A percentile compares a stretch with the other conserved stretches of the same genome.
Conservation (phyloP, 2,113 vertebrate genomes). For the Tapirus terrestris region DNA sequence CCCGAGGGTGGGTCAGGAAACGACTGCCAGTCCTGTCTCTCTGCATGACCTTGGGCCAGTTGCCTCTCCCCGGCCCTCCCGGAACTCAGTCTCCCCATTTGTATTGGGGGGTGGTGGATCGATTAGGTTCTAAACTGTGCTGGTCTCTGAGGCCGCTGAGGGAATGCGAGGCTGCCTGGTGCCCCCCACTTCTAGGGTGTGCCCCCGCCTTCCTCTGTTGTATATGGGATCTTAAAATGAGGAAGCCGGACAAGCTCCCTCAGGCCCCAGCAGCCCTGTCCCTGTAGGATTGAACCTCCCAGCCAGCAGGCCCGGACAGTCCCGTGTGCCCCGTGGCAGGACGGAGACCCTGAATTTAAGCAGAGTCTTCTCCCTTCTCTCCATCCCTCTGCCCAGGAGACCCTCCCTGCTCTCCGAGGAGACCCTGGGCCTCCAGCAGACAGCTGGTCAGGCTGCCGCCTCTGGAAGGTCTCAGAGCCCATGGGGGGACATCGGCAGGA, state of each 20-base stretch:
- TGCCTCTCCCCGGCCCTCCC: not conserved
- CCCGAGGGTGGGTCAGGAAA: not conserved
- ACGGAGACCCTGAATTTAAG: not conserved
- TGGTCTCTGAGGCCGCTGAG: not conserved
- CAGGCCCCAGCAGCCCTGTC: fast-evolving
- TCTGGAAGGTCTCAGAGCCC: not conserved
- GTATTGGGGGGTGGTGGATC: fast-evolving
- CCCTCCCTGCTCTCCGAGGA: fast-evolving
- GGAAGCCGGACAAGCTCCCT: fast-evolving
- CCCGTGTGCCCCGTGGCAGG: fast-evolving
- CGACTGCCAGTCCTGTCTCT: not conserved
- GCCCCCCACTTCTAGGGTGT: not conserved
- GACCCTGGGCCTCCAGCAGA: no score
- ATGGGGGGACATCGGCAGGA: no score
- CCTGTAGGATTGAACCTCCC: fast-evolving
- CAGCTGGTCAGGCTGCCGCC: not conserved
- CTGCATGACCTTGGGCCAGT: not conserved
- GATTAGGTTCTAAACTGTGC: not conserved
- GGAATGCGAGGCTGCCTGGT: not conserved
- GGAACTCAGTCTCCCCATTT: not conserved
- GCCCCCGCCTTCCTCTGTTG: not conserved
- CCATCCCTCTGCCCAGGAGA: not conserved
- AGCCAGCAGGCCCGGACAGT: fast-evolving
- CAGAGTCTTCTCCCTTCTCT: not conserved
- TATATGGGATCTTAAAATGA: not conserved